These are phyloP conservation scores for Xiphias gladius DNA, from an alignment of 2,113 vertebrate species.

Conservation along the genomic window DNA sequence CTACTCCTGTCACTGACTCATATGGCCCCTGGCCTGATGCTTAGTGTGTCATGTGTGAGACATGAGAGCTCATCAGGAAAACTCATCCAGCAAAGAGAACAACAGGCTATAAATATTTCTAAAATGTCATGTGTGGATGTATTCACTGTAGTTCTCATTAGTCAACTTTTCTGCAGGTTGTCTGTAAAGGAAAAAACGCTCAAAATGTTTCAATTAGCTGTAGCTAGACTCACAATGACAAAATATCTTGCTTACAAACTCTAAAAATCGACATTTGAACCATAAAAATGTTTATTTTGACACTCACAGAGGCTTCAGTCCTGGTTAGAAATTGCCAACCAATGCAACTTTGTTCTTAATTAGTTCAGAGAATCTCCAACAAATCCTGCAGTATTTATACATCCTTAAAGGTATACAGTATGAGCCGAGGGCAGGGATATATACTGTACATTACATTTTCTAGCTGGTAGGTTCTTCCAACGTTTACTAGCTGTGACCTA, in stretches of 20 bases:
- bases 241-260: neutral
- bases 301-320: neutral
- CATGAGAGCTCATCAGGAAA: conserved; percentile 15
- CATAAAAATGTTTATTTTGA: neutral
- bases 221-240: neutral
- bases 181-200: neutral
- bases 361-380: conserved; percentile 63
- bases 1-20: conserved; percentile 42
- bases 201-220: neutral
- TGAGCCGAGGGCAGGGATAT: conserved; percentile 51
- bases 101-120: neutral
- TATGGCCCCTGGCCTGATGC: conserved; percentile 5
- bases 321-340: conserved; percentile 46
- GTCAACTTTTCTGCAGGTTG: neutral
- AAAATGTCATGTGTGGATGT: conserved; percentile 12
- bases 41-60: conserved; percentile 26
- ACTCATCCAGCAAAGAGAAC: neutral
- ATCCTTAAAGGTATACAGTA: conserved; percentile 61
- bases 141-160: neutral
- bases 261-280: neutral
- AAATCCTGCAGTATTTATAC: conserved; percentile 63
- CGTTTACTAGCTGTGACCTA: conserved; percentile 49
- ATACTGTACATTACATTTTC: conserved; percentile 51
- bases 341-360: conserved; percentile 76
- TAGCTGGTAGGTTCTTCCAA: conserved; percentile 49